Evolutionary conservation across 35 echinoderm and acorn worm genomes (phyloP).

Genomic region (Lytechinus variegatus): DNA sequence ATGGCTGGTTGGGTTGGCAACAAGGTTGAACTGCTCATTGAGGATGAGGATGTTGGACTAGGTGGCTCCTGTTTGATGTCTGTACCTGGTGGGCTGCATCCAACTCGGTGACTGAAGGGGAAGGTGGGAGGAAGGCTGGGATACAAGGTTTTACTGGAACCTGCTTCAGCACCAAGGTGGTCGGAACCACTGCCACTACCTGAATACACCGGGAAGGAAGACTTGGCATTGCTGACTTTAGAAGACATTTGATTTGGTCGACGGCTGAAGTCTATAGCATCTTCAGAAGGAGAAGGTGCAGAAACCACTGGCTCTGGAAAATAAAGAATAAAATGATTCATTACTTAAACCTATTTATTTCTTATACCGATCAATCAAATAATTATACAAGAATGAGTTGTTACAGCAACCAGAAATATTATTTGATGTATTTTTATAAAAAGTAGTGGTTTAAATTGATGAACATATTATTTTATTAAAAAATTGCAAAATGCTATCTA

Average conservation of each 20-base stretch:
- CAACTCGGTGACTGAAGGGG: constrained; percentile 25
- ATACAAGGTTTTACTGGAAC: background rate
- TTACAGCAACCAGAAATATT: too few species aligned
- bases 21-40: background rate
- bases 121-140: constrained; percentile 16
- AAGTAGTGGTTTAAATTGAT: too few species aligned
- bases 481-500: too few species aligned
- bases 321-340: background rate
- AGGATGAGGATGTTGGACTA: constrained; percentile 21
- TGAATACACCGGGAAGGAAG: background rate
- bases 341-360: too few species aligned
- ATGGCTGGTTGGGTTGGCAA: background rate
- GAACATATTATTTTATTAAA: too few species aligned
- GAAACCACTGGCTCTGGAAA: background rate
- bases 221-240: background rate
- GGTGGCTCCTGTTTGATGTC: constrained; percentile 51
- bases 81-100: constrained; percentile 34
- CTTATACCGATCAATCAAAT: too few species aligned
- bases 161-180: background rate
- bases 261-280: constrained; percentile 35
- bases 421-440: too few species aligned
- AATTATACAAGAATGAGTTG: too few species aligned
- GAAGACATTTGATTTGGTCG: background rate
- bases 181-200: background rate
- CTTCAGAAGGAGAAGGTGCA: background rate